These are phyloP conservation scores for Lampris incognitus DNA, from an alignment of 2,113 vertebrate genomes.

Conservation along the genomic window DNA sequence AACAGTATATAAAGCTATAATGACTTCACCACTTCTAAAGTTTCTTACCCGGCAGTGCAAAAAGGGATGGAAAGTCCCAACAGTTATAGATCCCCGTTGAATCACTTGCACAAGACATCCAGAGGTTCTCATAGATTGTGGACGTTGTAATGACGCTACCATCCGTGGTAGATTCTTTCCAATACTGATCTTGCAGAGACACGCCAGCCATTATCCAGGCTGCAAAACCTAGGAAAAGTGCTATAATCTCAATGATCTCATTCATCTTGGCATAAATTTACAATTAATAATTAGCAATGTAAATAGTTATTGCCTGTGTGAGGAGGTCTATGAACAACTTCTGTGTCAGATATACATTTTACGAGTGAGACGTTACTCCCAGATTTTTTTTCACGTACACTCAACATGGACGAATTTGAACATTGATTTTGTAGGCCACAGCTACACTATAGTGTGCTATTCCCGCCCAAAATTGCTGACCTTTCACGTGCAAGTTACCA, in stretches of 20 bases:
- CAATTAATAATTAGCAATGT: constrained; percentile 54
- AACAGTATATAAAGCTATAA: neutral
- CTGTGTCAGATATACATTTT: constrained; percentile 65
- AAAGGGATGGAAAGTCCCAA: constrained; percentile 87
- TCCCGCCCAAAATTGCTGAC: constrained; percentile 76
- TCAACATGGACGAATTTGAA: constrained; percentile 63
- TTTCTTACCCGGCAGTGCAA: constrained; percentile 87
- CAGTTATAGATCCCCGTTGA: constrained; percentile 88
- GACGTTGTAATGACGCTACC: constrained; percentile 88
- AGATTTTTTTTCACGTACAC: constrained; percentile 39
- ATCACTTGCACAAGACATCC: constrained; percentile 91
- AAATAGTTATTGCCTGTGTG: constrained; percentile 24
- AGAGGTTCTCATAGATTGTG: constrained; percentile 90
- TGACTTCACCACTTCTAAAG: neutral
- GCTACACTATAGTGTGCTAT: constrained; percentile 58
- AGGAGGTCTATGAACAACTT: constrained; percentile 56
- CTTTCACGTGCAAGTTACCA: constrained; percentile 48
- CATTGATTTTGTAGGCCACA: constrained; percentile 66
- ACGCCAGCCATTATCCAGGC: constrained; percentile 82
- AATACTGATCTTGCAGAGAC: constrained; percentile 83
- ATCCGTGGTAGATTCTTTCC: constrained; percentile 81
- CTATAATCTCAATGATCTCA: constrained; percentile 76
- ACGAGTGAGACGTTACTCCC: constrained; percentile 59
- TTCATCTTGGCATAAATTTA: constrained; percentile 74
- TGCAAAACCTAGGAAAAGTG: constrained; percentile 81